Conservation (phyloP, 2,888 invertebrate species). For the Tricholauxania praeusta region DNA sequence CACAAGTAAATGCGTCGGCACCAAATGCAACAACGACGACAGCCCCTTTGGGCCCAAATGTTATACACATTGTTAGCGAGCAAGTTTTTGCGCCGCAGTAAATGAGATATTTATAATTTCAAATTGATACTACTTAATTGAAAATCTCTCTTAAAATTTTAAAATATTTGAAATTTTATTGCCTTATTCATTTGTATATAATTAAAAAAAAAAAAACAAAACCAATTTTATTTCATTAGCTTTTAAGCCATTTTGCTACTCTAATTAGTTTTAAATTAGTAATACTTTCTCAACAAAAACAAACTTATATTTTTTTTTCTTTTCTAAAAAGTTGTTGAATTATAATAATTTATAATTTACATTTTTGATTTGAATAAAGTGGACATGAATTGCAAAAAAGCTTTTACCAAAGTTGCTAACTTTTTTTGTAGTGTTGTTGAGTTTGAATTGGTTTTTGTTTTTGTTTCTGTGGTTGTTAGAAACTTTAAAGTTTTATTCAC, state of each 20-base stretch:
- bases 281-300: constrained; percentile 1
- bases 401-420: constrained; percentile 4
- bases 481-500: neutral
- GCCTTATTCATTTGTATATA: constrained; percentile 2
- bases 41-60: constrained; percentile 54
- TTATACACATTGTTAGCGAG: constrained; percentile 63
- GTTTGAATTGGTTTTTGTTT: constrained; percentile 7
- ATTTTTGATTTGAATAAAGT: constrained; percentile 38
- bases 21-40: constrained; percentile 24
- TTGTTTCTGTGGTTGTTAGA: neutral
- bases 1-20: constrained; percentile 31
- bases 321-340: neutral
- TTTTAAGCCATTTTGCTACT: neutral
- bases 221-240: neutral
- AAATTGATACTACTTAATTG: too few relatives aligned
- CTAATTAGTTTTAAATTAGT: constrained; percentile 2
- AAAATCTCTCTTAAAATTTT: too few relatives aligned
- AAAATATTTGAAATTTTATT: neutral
- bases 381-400: constrained; percentile 35
- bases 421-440: constrained; percentile 26
- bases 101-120: neutral
- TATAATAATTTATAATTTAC: constrained; percentile 18
- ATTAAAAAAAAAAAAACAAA: too few relatives aligned
- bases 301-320: neutral
- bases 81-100: constrained; percentile 51